Evolutionary conservation across 2,888 invertebrate species (phyloP), one percentile per base, ranked within the genome.

Genomic region (Cordilura impudica): DNA sequence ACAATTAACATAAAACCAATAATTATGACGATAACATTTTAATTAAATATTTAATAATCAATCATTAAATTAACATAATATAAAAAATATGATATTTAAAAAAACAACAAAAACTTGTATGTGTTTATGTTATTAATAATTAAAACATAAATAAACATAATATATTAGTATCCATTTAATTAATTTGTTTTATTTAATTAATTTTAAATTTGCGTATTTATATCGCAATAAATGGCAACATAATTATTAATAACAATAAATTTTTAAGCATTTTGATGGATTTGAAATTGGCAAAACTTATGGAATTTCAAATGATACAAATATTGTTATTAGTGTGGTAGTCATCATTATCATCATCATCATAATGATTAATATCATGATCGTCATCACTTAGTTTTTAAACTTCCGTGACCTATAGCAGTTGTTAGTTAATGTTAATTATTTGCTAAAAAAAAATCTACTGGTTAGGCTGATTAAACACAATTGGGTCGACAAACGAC

Each of bases 401-500:
- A 72, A 65, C 56, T 72, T 72, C 65, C 63, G 63, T 65, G 72
- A 72, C 72, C 72, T 14, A 72, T 56, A 72, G 56, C 35, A 49
- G 56, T 31, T 26, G 47, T 47, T 65, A 72, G 39, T 49, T 47
- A 53, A 39, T 12, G 4, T 51, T 72, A 63, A 63, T 65, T 54
- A 56, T 56, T 35, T 54, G 21, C 47, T 23, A 29, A 21, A 16
- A 69, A 14, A 26, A 67, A 18, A 49, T n/a, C 21, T 12, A 49
- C 16, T 31, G 10, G 31, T 39, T 19, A 53, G 10, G 43, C 4
- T 21, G 3, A 60, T n/a, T n/a, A n/a, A n/a, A n/a, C n/a, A n/a
- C n/a, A n/a, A n/a, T n/a, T n/a, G n/a, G n/a, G n/a, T n/a, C n/a
- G n/a, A n/a, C n/a, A n/a, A n/a, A n/a, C n/a, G n/a, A n/a, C n/a